phyloP scores from a whole-genome alignment of 2,113 vertebrate genomes.

The Fregetta grallaria region DNA sequence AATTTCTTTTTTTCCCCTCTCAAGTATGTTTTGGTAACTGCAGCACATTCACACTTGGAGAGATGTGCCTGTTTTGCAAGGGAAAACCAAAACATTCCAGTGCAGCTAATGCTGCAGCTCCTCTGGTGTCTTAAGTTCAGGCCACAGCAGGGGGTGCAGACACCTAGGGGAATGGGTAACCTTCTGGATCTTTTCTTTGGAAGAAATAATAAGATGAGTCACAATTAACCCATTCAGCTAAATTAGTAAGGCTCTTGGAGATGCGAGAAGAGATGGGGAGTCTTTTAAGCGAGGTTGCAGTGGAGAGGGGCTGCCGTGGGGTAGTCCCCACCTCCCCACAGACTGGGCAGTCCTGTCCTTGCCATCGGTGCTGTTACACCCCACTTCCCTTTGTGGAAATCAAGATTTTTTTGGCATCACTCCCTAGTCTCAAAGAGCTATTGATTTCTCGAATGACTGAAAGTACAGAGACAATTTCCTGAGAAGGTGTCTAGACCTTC shows the following conservation, averaged over 20 bases:
- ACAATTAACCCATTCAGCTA: not conserved
- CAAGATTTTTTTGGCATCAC: not conserved
- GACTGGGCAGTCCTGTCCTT: not conserved
- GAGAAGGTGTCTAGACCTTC: not conserved
- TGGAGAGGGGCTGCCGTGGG: not conserved
- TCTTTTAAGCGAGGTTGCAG: not conserved
- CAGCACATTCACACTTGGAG: constrained; percentile 16
- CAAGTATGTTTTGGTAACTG: constrained; percentile 23
- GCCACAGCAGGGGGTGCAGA: constrained; percentile 51
- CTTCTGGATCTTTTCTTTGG: constrained; percentile 56
- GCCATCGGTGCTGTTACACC: not conserved
- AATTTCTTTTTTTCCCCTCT: not conserved
- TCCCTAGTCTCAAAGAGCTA: not conserved
- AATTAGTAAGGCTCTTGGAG: not conserved
- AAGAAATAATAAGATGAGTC: constrained; percentile 28
- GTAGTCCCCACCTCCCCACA: rapidly evolving
- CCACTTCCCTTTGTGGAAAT: not conserved
- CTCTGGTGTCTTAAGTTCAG: constrained; percentile 56
- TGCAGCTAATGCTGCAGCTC: constrained; percentile 43
- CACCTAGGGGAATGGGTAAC: constrained; percentile 18
- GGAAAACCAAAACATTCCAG: constrained; percentile 62
- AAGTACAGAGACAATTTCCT: not conserved
- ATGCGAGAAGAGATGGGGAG: not conserved
- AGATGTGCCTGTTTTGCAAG: constrained; percentile 37
- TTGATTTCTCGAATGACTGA: not conserved